Evolutionary conservation across 2,888 invertebrate genomes (phyloP), one percentile per base, ranked within the genome.

Genomic region (Ernsta delagoae): DNA sequence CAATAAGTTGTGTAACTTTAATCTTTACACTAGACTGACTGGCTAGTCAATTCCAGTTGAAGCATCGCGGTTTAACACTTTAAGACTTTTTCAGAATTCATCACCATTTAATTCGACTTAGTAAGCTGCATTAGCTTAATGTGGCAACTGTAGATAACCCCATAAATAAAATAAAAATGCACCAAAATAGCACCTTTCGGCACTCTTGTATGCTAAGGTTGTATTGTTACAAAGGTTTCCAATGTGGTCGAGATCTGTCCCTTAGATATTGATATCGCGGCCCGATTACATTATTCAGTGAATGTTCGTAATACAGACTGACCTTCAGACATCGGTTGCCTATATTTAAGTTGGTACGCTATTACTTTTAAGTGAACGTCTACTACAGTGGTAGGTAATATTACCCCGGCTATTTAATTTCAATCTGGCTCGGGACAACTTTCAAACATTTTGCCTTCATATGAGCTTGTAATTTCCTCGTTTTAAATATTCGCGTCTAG

Each of bases 281-380:
- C 65, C 31, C 31, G 48, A 65, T 65, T 50, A 31, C 36, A 59
- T 60, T 66, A 60, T 66, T 24, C 66, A 60, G 66, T 66, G 54
- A 66, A 60, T 60, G 60, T 66, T 66, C 48, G 11, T 43, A 48
- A 57, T 59, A 59, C 65, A 53, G 57, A 59, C 59, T 59, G 59
- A 65, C 65, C 65, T 65, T 65, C 65, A 65, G 59, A 5, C 53
- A 59, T 59, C 59, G 45, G 8, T 11, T 24, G 65, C 65, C 53
- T 59, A 31, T 65, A 65, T 65, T 65, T 41, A 59, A 65, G 41
- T 59, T 39, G 54, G 48, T 36, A 45, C 43, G 45, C 9, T 64
- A 56, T 65, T 48, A 59, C 48, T 57, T 65, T 59, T 59, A 65
- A 65, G 65, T 59, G 65, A 66, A 66, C 53, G 65, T 53, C n/a